phyloP scores from a whole-genome alignment of 2,797 vertebrate genomes.

The Mus caroli region DNA sequence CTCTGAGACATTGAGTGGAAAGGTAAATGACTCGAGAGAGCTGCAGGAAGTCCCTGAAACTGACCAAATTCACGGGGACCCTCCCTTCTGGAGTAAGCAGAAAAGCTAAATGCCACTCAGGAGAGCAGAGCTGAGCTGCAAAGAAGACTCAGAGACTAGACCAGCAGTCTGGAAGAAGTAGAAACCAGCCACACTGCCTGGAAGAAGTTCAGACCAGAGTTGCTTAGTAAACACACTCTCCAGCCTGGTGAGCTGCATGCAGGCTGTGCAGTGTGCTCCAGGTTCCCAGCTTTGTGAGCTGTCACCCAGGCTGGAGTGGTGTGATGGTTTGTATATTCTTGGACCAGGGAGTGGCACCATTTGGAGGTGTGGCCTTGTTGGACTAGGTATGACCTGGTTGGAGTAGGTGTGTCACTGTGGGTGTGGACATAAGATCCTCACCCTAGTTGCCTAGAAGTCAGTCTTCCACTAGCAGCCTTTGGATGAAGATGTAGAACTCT shows the following conservation, averaged over 20 bases:
- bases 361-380: too few species aligned
- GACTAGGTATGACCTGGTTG: too few species aligned
- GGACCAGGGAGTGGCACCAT: too few species aligned
- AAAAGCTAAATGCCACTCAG: neutral
- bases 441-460: too few species aligned
- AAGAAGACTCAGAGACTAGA: neutral
- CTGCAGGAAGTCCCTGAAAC: neutral
- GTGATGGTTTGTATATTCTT: too few species aligned
- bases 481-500: too few species aligned
- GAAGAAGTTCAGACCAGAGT: neutral
- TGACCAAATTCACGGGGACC: neutral
- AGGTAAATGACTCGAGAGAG: neutral
- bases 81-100: neutral
- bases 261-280: too few species aligned
- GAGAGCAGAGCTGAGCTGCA: neutral
- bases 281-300: neutral
- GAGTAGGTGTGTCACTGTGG: too few species aligned
- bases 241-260: too few species aligned
- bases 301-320: neutral
- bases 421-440: too few species aligned
- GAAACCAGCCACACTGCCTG: neutral
- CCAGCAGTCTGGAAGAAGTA: neutral
- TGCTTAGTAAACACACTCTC: neutral
- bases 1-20: neutral
- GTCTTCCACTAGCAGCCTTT: too few species aligned